Percentiles rank a stretch among this genome's conserved stretches.
phyloP scores from a whole-genome alignment of 2,797 vertebrate genomes.

The Myioborus melanocephalus region DNA sequence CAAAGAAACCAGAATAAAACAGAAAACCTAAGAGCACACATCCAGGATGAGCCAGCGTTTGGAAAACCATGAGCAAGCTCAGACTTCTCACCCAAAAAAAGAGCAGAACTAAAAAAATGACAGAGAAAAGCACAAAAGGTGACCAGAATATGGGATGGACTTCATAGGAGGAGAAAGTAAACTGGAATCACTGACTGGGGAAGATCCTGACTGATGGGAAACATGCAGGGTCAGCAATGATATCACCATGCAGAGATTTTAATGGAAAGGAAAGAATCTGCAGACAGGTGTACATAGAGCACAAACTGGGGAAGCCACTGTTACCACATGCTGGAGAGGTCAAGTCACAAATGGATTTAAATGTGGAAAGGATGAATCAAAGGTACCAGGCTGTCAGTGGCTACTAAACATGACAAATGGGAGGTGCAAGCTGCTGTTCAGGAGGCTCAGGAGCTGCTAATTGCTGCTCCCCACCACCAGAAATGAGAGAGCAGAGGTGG shows the following conservation, averaged over 20 bases:
- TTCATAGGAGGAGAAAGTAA: not conserved
- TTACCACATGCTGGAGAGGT: not conserved
- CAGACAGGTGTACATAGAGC: not conserved
- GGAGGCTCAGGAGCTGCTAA: not conserved
- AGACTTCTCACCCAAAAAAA: not conserved
- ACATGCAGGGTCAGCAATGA: not conserved
- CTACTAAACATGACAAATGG: not conserved
- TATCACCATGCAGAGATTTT: not conserved
- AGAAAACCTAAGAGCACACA: not conserved
- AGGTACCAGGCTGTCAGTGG: not conserved
- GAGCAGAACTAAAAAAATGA: not conserved
- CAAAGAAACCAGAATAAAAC: not conserved
- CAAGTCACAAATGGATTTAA: not conserved
- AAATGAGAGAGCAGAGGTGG: not conserved
- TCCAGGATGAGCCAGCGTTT: not conserved
- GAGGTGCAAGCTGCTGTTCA: not conserved
- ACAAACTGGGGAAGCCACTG: not conserved
- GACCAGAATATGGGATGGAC: not conserved
- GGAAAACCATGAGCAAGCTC: not conserved
- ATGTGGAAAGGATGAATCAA: not conserved
- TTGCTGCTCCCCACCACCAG: not conserved
- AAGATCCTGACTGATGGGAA: not conserved
- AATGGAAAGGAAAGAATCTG: not conserved
- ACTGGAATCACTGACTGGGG: accelerated
- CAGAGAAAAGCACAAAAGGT: not conserved